A percentile compares a stretch with the other conserved stretches of the same genome.
phyloP scores from a whole-genome alignment of 2,888 invertebrate genomes.

The Synergus gifuensis region DNA sequence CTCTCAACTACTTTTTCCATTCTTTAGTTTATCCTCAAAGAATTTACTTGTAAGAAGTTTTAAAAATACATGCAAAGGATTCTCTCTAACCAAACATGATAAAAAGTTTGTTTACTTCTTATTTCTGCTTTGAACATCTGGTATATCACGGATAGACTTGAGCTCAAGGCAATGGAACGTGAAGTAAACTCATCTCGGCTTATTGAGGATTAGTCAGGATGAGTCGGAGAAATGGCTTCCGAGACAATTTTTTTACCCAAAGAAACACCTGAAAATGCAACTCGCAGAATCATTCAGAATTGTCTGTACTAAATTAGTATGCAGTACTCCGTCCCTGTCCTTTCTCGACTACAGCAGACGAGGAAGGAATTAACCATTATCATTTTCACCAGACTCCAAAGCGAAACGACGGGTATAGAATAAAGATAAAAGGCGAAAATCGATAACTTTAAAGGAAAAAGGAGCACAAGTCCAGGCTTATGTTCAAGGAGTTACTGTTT shows the following conservation, averaged over 20 bases:
- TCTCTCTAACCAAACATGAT: neutral
- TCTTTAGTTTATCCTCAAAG: neutral
- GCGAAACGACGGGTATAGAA: constrained; percentile 21
- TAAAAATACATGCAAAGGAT: constrained; percentile 13
- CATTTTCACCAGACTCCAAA: constrained; percentile 18
- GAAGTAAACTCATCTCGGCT: constrained; percentile 29
- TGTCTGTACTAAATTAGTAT: constrained; percentile 25
- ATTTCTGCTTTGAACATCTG: constrained; percentile 29
- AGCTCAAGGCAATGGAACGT: constrained; percentile 29
- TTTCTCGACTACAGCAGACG: neutral
- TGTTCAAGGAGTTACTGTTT: neutral
- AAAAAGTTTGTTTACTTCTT: constrained; percentile 29
- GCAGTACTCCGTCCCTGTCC: constrained; percentile 13
- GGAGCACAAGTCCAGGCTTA: neutral
- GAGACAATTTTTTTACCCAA: constrained; percentile 1
- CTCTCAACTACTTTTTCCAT: neutral
- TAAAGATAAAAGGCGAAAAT: constrained; percentile 25
- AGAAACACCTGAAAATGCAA: neutral
- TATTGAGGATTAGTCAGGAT: constrained; percentile 32
- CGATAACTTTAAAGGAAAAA: constrained; percentile 17
- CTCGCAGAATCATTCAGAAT: constrained; percentile 7
- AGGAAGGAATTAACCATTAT: constrained; percentile 15
- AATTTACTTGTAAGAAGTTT: constrained; percentile 1
- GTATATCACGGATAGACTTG: constrained; percentile 16
- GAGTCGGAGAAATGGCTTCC: constrained; percentile 15